Conservation (phyloP, 2,888 invertebrate species). For the Synergus itoensis region DNA sequence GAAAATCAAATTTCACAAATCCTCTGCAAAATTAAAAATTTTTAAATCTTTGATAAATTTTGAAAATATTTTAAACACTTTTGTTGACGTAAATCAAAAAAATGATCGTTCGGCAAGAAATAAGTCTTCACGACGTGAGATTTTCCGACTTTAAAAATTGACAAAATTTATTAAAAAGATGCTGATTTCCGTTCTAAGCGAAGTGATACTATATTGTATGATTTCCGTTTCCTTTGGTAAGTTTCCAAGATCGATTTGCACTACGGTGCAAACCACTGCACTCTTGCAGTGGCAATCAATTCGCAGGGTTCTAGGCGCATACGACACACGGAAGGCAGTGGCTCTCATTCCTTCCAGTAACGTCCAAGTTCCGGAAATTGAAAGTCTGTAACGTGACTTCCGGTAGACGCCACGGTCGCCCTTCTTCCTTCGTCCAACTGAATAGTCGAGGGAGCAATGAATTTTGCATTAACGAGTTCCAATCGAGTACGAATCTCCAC, state of each 20-base stretch:
- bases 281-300: slow-evolving; percentile 41
- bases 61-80: too few species aligned
- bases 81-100: too few species aligned
- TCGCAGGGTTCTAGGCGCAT: slow-evolving; percentile 1
- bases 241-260: slow-evolving; percentile 37
- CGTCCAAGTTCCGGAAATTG: slow-evolving; percentile 57
- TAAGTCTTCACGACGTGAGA: accelerated
- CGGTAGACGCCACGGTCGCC: slow-evolving; percentile 54
- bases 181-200: slow-evolving; percentile 35
- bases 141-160: neutral
- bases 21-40: too few species aligned
- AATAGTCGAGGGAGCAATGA: slow-evolving; percentile 57
- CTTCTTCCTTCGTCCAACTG: slow-evolving; percentile 52
- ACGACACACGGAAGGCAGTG: slow-evolving; percentile 54
- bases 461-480: slow-evolving; percentile 57
- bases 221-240: slow-evolving; percentile 39
- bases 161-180: slow-evolving; percentile 20
- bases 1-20: too few species aligned
- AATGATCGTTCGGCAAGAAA: neutral
- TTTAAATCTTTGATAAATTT: too few species aligned
- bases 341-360: slow-evolving; percentile 43
- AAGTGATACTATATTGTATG: slow-evolving; percentile 28
- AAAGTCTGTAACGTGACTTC: slow-evolving; percentile 59
- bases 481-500: slow-evolving; percentile 42
- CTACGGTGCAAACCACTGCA: slow-evolving; percentile 37